phyloP scores from a whole-genome alignment of 2,113 vertebrate species.

The Oncorhynchus masou region DNA sequence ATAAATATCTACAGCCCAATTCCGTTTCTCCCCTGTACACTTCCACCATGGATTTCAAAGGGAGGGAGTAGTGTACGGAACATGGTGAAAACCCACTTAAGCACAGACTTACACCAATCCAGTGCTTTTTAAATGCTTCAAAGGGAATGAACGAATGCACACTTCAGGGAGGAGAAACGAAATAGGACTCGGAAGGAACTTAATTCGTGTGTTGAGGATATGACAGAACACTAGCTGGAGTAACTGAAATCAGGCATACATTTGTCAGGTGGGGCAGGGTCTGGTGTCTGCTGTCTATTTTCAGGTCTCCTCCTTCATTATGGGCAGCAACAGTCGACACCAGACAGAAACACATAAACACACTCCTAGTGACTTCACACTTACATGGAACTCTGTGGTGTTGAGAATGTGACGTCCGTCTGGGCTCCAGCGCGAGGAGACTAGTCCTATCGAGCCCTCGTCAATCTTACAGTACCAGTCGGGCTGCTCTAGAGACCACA shows the following conservation, averaged over 20 bases:
- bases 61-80: no score
- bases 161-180: no score
- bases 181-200: no score
- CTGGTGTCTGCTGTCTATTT: conserved; percentile 73
- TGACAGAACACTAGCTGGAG: conserved; percentile 65
- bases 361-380: conserved; percentile 67
- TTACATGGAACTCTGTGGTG: conserved; percentile 96
- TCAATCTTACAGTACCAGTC: conserved; percentile 98
- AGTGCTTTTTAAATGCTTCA: no score
- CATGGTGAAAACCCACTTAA: no score
- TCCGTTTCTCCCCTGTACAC: no score
- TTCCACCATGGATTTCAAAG: no score
- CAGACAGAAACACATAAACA: conserved; percentile 39
- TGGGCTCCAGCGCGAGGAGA: conserved; percentile 94
- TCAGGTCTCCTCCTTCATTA: conserved; percentile 70
- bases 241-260: conserved; percentile 65
- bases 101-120: no score
- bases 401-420: conserved; percentile 98
- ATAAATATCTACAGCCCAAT: no score
- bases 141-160: no score
- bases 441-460: conserved; percentile 93
- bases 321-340: conserved; percentile 78
- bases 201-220: not conserved
- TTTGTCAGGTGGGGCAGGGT: conserved; percentile 60
- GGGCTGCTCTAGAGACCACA: conserved; percentile 95